These are phyloP conservation scores for Chaetorhynchus papuensis DNA, from an alignment of 2,113 vertebrate genomes.

Conservation along the genomic window DNA sequence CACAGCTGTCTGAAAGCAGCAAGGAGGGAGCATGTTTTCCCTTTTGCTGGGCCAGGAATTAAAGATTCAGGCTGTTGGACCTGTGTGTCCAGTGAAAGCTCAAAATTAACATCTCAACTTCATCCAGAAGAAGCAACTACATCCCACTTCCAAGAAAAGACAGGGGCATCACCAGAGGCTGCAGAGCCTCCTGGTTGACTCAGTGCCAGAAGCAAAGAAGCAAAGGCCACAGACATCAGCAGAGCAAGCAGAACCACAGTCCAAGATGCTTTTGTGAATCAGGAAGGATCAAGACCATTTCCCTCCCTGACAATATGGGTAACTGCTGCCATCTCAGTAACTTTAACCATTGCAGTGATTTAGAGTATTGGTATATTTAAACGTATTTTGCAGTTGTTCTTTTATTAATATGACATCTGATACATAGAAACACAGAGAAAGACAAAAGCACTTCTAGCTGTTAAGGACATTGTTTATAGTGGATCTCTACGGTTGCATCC, in stretches of 20 bases:
- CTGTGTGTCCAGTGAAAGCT: not conserved
- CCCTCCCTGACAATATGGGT: no score
- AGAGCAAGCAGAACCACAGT: not conserved
- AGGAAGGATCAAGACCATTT: not conserved
- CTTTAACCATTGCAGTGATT: not conserved
- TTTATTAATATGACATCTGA: not conserved
- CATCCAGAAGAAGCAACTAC: not conserved
- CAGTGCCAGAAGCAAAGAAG: not conserved
- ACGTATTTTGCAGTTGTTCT: not conserved
- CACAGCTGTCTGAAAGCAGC: not conserved
- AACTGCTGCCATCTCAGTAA: not conserved
- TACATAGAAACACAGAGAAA: not conserved
- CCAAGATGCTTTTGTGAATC: not conserved
- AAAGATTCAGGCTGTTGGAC: not conserved
- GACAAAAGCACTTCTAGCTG: not conserved
- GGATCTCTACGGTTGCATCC: not conserved
- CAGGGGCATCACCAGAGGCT: not conserved
- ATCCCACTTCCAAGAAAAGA: not conserved
- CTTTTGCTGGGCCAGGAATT: not conserved
- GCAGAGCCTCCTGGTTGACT: not conserved
- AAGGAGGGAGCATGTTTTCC: rapidly evolving
- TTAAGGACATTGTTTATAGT: not conserved
- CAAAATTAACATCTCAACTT: not conserved
- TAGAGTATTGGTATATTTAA: not conserved
- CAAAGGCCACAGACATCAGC: not conserved